These are phyloP conservation scores for Lochmaea crataegi DNA, from an alignment of 2,888 invertebrate genomes.

Conservation along the genomic window DNA sequence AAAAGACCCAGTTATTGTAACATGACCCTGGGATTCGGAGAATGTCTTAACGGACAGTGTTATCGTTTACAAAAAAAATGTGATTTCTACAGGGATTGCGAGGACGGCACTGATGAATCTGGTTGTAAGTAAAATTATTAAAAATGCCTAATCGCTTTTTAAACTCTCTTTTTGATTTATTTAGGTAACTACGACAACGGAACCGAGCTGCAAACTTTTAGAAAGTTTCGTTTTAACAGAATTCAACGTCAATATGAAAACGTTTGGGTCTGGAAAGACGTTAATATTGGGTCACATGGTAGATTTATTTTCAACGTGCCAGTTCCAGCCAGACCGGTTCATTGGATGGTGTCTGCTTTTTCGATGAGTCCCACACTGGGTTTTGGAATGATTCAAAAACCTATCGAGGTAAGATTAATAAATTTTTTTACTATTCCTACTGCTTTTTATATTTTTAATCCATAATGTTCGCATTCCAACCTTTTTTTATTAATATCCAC, in stretches of 20 bases:
- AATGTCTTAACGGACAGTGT: conserved; percentile 87
- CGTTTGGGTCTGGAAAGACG: conserved; percentile 95
- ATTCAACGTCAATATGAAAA: conserved; percentile 93
- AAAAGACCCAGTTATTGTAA: conserved; percentile 79
- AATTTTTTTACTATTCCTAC: not conserved
- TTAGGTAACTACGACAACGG: conserved; percentile 72
- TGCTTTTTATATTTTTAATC: no score
- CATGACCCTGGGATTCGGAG: conserved; percentile 75
- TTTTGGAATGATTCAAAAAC: conserved; percentile 85
- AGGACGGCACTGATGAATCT: conserved; percentile 87
- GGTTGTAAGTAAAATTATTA: conserved; percentile 70
- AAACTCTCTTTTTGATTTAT: not conserved
- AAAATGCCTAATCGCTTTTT: not conserved
- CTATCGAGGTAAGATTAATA: conserved; percentile 73
- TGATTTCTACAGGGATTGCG: conserved; percentile 79
- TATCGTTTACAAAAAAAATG: conserved; percentile 79
- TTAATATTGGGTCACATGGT: conserved; percentile 92
- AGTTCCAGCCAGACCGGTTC: conserved; percentile 86
- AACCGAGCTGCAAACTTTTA: conserved; percentile 78
- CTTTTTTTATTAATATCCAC: no score
- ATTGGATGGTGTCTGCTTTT: conserved; percentile 94
- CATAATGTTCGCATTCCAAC: no score
- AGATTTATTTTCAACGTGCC: conserved; percentile 87
- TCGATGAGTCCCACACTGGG: conserved; percentile 89
- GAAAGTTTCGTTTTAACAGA: conserved; percentile 88